Evolutionary conservation across 2,797 vertebrate species (phyloP).

Genomic region (Rhynchonycteris naso): DNA sequence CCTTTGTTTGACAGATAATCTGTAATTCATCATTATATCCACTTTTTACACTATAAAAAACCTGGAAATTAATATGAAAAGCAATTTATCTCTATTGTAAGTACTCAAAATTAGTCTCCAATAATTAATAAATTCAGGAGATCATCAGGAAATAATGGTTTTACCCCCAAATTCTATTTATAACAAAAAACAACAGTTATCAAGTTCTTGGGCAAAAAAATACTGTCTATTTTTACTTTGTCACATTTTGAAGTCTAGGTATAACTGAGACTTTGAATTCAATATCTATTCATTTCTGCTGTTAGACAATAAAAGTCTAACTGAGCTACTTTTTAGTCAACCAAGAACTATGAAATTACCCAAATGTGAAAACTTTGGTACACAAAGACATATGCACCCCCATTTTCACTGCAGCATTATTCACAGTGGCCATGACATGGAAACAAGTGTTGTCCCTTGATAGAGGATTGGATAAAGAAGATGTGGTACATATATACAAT

Average conservation of each 20-base stretch:
- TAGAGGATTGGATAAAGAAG: no score
- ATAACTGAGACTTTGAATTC: neutral
- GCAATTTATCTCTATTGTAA: neutral
- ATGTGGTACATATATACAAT: no score
- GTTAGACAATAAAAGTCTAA: neutral
- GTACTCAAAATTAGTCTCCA: neutral
- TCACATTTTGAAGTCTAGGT: neutral
- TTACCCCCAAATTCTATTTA: neutral
- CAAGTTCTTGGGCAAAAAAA: neutral
- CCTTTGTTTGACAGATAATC: neutral
- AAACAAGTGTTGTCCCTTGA: no score
- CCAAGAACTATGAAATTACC: neutral
- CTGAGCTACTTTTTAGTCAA: neutral
- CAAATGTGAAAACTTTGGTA: no score
- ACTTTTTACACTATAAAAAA: neutral
- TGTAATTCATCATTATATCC: neutral
- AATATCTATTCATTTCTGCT: neutral
- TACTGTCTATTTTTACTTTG: neutral
- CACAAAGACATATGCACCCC: no score
- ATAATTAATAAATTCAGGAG: neutral
- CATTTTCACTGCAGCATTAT: no score
- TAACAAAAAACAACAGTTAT: neutral
- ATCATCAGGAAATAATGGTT: neutral
- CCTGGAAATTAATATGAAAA: neutral
- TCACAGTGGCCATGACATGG: no score